Evolutionary conservation across 2,113 vertebrate genomes (phyloP).

Genomic region (Tylochromis polylepis): DNA sequence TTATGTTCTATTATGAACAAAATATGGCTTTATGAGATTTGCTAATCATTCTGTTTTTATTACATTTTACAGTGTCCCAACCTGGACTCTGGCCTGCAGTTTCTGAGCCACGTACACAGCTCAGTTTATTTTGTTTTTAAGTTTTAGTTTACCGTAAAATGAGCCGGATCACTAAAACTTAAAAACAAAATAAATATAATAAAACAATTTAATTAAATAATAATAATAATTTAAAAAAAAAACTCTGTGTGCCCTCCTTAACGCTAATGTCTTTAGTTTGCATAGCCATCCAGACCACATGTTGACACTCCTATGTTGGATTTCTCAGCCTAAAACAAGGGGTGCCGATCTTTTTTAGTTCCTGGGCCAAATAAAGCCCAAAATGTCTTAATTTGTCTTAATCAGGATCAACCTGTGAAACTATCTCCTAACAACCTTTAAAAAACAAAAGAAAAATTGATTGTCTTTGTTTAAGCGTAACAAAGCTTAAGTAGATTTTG

Average conservation of each 20-base stretch:
- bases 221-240: fast-evolving
- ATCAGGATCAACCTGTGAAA: not conserved
- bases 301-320: not conserved
- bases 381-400: not conserved
- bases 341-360: not conserved
- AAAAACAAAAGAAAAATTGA: not conserved
- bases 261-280: not conserved
- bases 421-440: not conserved
- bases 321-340: not conserved
- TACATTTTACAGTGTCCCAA: not conserved
- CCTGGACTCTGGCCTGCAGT: not conserved
- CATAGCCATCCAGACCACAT: not conserved
- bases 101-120: not conserved
- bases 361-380: not conserved
- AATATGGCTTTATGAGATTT: not conserved
- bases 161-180: fast-evolving
- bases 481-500: not conserved
- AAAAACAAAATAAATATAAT: not conserved
- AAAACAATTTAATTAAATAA: not conserved
- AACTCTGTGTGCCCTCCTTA: not conserved
- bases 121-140: too few species aligned
- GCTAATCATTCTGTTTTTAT: not conserved
- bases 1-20: not conserved
- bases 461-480: fast-evolving
- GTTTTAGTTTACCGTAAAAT: not conserved